phyloP scores from a whole-genome alignment of 2,888 invertebrate species.

The Drosophila birchii region DNA sequence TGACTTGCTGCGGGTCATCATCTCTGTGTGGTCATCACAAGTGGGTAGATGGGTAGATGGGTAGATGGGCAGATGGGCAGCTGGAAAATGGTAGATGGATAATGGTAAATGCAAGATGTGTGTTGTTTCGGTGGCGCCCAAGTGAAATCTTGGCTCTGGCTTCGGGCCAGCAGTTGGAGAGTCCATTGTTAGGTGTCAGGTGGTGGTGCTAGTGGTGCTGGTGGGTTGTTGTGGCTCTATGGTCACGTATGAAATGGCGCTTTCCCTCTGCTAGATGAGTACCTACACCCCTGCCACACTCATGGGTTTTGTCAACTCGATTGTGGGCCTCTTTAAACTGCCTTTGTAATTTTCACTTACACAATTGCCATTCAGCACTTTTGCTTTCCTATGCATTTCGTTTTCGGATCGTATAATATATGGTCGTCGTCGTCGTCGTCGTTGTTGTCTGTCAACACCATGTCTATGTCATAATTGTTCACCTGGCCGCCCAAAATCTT shows the following conservation, averaged over 20 bases:
- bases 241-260: constrained; percentile 44
- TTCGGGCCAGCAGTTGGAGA: neutral
- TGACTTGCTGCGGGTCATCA: constrained; percentile 9
- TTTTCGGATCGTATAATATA: constrained; percentile 37
- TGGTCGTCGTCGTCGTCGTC: neutral
- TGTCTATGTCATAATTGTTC: constrained; percentile 70
- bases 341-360: constrained; percentile 42
- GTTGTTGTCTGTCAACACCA: constrained; percentile 16
- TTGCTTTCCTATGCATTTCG: constrained; percentile 68
- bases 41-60: neutral
- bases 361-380: constrained; percentile 64
- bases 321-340: constrained; percentile 39
- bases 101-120: constrained; percentile 15
- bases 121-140: constrained; percentile 15
- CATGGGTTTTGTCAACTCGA: constrained; percentile 20
- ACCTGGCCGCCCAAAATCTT: constrained; percentile 23
- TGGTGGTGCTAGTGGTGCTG: neutral
- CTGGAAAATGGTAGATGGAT: neutral
- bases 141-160: constrained; percentile 21
- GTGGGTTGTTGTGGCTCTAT: constrained; percentile 10
- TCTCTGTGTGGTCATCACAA: constrained; percentile 11
- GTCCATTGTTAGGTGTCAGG: constrained; percentile 24
- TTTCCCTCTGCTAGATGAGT: constrained; percentile 20
- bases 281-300: neutral
- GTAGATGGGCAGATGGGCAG: neutral